phyloP scores from a whole-genome alignment of 2,113 vertebrate genomes.

The Calyptomena viridis region DNA sequence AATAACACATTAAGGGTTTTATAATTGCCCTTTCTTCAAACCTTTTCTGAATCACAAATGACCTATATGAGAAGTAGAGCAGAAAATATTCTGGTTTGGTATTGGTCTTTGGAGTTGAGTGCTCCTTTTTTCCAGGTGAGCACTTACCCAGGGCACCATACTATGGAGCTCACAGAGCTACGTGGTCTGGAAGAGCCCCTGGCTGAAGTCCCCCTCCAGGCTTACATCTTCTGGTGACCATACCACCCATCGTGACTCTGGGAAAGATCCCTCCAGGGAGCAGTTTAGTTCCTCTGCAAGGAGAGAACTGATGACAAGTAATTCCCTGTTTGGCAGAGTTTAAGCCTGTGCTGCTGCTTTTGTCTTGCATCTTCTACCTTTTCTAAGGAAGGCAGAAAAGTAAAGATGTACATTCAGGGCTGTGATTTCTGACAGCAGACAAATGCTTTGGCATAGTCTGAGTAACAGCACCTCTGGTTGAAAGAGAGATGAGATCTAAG shows the following conservation, averaged over 20 bases:
- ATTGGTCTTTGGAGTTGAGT: neutral
- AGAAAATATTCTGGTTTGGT: neutral
- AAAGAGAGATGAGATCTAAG: neutral
- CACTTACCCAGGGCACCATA: neutral
- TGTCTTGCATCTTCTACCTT: neutral
- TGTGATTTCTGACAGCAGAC: neutral
- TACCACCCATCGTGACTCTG: neutral
- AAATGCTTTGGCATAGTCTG: neutral
- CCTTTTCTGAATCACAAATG: constrained; percentile 24
- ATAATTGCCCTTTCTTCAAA: constrained; percentile 42
- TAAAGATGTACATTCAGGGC: neutral
- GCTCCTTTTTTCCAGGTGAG: constrained; percentile 18
- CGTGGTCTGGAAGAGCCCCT: rapidly evolving
- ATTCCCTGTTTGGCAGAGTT: neutral
- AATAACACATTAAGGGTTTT: constrained; percentile 33
- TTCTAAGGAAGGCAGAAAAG: neutral
- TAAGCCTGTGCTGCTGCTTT: neutral
- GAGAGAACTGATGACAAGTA: neutral
- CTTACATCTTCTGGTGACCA: neutral
- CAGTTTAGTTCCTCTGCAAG: neutral
- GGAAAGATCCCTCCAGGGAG: neutral
- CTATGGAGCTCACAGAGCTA: rapidly evolving
- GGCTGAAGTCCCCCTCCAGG: neutral
- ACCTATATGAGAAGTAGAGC: constrained; percentile 64
- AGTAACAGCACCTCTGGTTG: neutral